Evolutionary conservation across 2,113 vertebrate species (phyloP).

Genomic region (Motacilla tschutschensis): DNA sequence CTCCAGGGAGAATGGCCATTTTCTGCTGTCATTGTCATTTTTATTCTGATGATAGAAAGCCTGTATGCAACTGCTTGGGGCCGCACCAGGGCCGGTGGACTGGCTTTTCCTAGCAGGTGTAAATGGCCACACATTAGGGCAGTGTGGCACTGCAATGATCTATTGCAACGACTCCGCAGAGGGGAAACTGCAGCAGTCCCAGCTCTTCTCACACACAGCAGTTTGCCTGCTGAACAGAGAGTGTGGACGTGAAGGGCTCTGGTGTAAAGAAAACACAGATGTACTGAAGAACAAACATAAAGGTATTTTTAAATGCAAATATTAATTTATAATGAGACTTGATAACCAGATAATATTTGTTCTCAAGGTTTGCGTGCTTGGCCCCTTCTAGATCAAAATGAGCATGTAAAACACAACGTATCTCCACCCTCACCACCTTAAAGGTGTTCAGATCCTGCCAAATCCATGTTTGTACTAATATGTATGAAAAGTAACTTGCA

Average conservation of each 20-base stretch:
- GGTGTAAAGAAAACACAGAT: background rate
- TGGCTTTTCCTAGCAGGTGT: background rate
- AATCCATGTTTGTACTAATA: background rate
- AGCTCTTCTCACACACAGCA: background rate
- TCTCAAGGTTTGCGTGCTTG: background rate
- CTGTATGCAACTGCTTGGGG: slow-evolving; percentile 1
- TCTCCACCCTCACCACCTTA: background rate
- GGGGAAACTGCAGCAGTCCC: background rate
- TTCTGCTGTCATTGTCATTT: slow-evolving; percentile 50
- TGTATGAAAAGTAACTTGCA: background rate
- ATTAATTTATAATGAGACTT: background rate
- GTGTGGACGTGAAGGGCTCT: background rate
- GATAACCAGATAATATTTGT: background rate
- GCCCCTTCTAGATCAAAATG: background rate
- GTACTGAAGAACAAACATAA: background rate
- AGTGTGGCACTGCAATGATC: background rate
- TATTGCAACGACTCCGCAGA: background rate
- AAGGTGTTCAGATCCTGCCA: background rate
- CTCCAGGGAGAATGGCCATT: slow-evolving; percentile 4
- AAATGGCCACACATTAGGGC: background rate
- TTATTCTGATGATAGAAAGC: slow-evolving; percentile 39
- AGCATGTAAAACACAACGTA: background rate
- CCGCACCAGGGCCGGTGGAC: background rate
- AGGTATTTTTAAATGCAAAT: background rate
- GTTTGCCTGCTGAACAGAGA: background rate